A percentile compares a stretch with the other conserved stretches of the same genome.
These are phyloP conservation scores for Drosophila subquinaria DNA, from an alignment of 2,888 invertebrate genomes.

Conservation along the genomic window DNA sequence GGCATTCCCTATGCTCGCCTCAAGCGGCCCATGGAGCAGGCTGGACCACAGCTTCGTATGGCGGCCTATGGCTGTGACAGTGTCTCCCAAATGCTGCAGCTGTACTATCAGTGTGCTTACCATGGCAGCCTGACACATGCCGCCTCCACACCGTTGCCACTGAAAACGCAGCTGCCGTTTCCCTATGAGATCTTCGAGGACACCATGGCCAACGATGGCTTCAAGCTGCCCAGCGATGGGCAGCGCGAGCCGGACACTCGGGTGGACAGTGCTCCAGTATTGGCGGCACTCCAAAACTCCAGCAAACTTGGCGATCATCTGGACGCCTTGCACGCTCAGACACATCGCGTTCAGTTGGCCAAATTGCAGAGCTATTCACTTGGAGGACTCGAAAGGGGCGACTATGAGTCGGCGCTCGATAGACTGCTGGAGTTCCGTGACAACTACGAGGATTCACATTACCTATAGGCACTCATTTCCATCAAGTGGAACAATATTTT, in stretches of 20 bases:
- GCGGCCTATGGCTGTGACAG: slow-evolving; percentile 90
- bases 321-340: slow-evolving; percentile 90
- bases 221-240: slow-evolving; percentile 81
- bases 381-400: slow-evolving; percentile 91
- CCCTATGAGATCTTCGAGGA: slow-evolving; percentile 90
- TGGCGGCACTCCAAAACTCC: slow-evolving; percentile 92
- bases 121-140: slow-evolving; percentile 90
- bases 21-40: slow-evolving; percentile 88
- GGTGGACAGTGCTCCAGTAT: slow-evolving; percentile 88
- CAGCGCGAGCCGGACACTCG: slow-evolving; percentile 61
- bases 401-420: slow-evolving; percentile 89
- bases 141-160: slow-evolving; percentile 87
- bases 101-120: slow-evolving; percentile 90
- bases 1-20: slow-evolving; percentile 91
- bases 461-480: slow-evolving; percentile 39
- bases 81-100: slow-evolving; percentile 91
- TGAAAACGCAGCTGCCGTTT: slow-evolving; percentile 89
- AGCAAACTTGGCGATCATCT: slow-evolving; percentile 89
- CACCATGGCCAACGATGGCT: slow-evolving; percentile 88
- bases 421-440: slow-evolving; percentile 90
- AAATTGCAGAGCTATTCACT: slow-evolving; percentile 90
- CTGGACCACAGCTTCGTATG: slow-evolving; percentile 87
- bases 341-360: slow-evolving; percentile 89
- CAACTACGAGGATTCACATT: slow-evolving; percentile 89
- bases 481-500: background rate